Conservation (phyloP, 37 sponge, comb jelly and placozoan genomes). For the Axinella damicornis region DNA sequence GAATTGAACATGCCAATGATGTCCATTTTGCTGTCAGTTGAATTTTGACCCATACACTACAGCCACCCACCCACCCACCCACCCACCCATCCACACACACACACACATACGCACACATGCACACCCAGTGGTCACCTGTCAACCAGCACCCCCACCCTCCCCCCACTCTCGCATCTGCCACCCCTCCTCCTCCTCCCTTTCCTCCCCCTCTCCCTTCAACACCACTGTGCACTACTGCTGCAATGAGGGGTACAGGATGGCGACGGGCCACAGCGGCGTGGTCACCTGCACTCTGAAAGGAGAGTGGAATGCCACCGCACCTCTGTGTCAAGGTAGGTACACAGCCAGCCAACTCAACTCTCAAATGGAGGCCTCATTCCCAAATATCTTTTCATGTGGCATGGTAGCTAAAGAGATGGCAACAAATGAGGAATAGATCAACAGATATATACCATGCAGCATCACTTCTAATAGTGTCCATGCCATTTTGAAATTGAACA, state of each 20-base stretch:
- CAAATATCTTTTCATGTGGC: too few species aligned
- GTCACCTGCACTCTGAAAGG: not conserved
- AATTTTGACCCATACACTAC: too few species aligned
- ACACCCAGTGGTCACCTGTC: not conserved
- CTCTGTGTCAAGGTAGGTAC: not conserved
- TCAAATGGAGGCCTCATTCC: too few species aligned
- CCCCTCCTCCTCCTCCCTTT: not conserved
- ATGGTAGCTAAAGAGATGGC: too few species aligned
- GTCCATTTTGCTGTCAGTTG: too few species aligned
- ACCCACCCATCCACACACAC: constrained; percentile 24
- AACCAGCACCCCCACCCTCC: constrained; percentile 1
- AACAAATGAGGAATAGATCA: too few species aligned
- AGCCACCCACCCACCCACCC: constrained; percentile 22
- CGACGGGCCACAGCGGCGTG: not conserved
- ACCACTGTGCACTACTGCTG: not conserved
- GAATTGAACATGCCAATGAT: too few species aligned
- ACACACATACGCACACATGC: constrained; percentile 10
- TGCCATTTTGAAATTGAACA: too few species aligned
- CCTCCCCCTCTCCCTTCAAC: not conserved
- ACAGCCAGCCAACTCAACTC: too few species aligned
- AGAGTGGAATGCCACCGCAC: not conserved
- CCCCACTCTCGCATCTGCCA: not conserved
- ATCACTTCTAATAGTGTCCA: too few species aligned
- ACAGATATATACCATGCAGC: too few species aligned
- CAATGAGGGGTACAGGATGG: not conserved